A percentile compares a stretch with the other conserved stretches of the same genome.
These are phyloP conservation scores for Megatriorchis doriae DNA, from an alignment of 2,113 vertebrate species.

Conservation along the genomic window DNA sequence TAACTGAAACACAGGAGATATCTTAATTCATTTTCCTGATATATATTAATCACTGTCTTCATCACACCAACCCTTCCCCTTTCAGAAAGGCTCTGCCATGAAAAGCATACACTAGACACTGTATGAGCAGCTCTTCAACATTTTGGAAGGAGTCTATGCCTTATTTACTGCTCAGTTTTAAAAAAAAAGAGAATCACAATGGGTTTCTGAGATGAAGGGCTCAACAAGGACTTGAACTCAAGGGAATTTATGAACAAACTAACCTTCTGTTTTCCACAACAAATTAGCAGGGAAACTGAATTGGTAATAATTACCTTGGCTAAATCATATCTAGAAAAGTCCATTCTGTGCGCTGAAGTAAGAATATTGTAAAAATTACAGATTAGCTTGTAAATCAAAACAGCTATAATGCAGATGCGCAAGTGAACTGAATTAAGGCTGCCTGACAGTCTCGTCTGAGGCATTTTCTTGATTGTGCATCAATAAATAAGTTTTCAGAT, in stretches of 20 bases:
- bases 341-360: neutral
- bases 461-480: neutral
- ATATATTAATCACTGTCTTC: neutral
- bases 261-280: neutral
- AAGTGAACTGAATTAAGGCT: neutral
- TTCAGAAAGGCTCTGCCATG: neutral
- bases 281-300: neutral
- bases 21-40: neutral
- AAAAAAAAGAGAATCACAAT: neutral
- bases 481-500: neutral
- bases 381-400: neutral
- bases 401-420: neutral
- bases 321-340: neutral
- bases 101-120: neutral
- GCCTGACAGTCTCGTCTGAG: neutral
- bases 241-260: neutral
- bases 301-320: neutral
- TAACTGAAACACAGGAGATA: neutral
- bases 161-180: neutral
- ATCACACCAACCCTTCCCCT: neutral
- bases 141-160: neutral
- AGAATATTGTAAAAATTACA: neutral
- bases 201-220: neutral
- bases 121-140: neutral
- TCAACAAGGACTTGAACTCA: neutral